These are phyloP conservation scores for Ostrea edulis DNA, from an alignment of 1,140 invertebrate species.

Conservation along the genomic window DNA sequence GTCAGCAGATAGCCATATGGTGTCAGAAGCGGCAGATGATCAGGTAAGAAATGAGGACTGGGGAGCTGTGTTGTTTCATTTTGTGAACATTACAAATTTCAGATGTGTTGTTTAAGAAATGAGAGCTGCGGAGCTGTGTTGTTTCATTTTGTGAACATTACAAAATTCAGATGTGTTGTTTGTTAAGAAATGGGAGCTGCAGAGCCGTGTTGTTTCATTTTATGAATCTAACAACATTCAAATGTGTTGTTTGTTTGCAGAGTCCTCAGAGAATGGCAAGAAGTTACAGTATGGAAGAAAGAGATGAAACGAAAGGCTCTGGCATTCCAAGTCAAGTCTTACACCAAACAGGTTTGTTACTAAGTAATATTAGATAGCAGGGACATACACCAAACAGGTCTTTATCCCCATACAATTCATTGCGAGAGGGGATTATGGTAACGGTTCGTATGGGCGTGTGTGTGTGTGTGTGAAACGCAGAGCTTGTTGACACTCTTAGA, in stretches of 20 bases:
- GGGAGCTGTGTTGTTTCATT: no score
- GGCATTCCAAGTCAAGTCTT: constrained; percentile 54
- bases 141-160: no score
- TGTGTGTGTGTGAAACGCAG: no score
- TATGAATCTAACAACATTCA: not conserved
- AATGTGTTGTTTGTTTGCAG: constrained; percentile 33
- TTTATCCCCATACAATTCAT: no score
- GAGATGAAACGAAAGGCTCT: constrained; percentile 49
- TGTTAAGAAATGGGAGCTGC: not conserved
- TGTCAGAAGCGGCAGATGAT: constrained; percentile 26
- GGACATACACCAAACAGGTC: no score
- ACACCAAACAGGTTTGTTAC: constrained; percentile 54
- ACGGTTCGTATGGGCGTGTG: no score
- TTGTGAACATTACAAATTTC: not conserved
- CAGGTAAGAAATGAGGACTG: not conserved
- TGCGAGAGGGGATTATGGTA: no score
- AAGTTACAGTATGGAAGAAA: constrained; percentile 39
- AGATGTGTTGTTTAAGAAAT: not conserved
- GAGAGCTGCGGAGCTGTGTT: no score
- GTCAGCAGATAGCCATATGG: constrained; percentile 30
- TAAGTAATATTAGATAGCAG: not conserved
- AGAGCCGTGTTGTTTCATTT: no score
- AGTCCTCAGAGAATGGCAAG: constrained; percentile 48
- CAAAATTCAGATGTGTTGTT: not conserved
- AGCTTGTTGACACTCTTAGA: no score